Base-by-base conservation (phyloP, 2,888 invertebrate genomes). In the Himalopsyche tibetana region DNA sequence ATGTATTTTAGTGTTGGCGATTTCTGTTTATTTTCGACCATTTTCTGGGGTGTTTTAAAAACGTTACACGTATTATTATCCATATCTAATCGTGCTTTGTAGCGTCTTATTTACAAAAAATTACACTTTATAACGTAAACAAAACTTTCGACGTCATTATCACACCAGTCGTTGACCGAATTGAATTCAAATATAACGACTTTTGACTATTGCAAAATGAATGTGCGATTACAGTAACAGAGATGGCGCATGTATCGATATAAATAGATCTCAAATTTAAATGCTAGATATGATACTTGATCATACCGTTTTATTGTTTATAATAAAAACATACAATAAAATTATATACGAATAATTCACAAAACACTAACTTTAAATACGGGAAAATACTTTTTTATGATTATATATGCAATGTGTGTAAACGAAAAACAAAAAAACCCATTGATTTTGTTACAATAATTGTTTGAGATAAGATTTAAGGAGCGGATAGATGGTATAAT, bases 1-100 rank as follows among this genome's bases (percentile, higher is more conserved):
- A 82, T 63, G 55, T 82, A 85, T 28, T 84, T 85, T 12, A 81
- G 36, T 15, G 85, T 55, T 38, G 85, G 83, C 40, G 87, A 87
- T 55, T 15, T 55, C 36, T 55, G 74, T 74, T 28, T 80, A 42
- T 38, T 40, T 19, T 55, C 63, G n/a, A 38, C 28, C 5, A 51
- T 55, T 55, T 85, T 87, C 82, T 87, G 85, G 17, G 87, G 87
- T 55, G 87, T 85, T 56, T 85, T 85, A 80, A 85, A 87, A n/a
- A 56, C 42, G 56, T 74, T 84, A 17, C 42, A 28, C 36, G 81
- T 85, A 63, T 85, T 80, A 5, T 83, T 85, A 69, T 85, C 74
- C 87, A 87, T 87, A 36, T 86, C 74, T 42, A 82, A 42, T 36
- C n/a, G 36, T 12, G 36, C 8, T 17, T 42, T n/a, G 42, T 42